Conservation (phyloP, 2,797 vertebrate species). For the Acanthurus tractus region DNA sequence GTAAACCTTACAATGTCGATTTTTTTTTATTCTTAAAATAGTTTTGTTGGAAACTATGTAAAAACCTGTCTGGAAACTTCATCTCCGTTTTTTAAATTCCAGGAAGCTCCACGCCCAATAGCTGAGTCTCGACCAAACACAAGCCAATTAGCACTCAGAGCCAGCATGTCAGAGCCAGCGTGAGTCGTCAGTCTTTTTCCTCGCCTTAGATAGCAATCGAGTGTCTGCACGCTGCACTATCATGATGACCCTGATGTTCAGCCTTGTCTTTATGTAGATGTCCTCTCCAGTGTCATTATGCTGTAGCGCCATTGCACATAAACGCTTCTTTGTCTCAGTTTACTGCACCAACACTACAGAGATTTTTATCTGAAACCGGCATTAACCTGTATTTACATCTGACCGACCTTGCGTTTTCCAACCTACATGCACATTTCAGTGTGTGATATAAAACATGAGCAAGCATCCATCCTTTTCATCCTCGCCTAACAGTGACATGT, state of each 20-base stretch:
- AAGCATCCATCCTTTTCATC: neutral
- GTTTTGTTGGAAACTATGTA: conserved; percentile 41
- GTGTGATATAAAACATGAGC: neutral
- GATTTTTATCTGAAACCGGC: conserved; percentile 53
- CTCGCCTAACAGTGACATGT: neutral
- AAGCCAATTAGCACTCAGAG: conserved; percentile 39
- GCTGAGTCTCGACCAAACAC: conserved; percentile 20
- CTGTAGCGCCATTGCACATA: neutral
- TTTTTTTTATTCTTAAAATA: neutral
- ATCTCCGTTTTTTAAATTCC: conserved; percentile 53
- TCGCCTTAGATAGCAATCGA: conserved; percentile 40
- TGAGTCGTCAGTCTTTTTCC: conserved; percentile 34
- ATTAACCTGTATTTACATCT: conserved; percentile 15
- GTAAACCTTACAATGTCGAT: neutral
- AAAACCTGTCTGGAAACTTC: conserved; percentile 46
- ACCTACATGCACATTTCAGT: conserved; percentile 17
- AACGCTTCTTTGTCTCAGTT: conserved; percentile 7
- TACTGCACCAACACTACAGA: conserved; percentile 26
- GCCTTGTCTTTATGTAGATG: neutral
- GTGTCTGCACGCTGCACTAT: conserved; percentile 23
- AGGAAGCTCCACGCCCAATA: conserved; percentile 73
- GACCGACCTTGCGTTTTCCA: conserved; percentile 25
- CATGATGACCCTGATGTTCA: conserved; percentile 22
- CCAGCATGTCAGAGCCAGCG: conserved; percentile 19
- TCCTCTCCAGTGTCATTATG: conserved; percentile 32